phyloP scores from a whole-genome alignment of 2,797 vertebrate species.

The Scleropages formosus region DNA sequence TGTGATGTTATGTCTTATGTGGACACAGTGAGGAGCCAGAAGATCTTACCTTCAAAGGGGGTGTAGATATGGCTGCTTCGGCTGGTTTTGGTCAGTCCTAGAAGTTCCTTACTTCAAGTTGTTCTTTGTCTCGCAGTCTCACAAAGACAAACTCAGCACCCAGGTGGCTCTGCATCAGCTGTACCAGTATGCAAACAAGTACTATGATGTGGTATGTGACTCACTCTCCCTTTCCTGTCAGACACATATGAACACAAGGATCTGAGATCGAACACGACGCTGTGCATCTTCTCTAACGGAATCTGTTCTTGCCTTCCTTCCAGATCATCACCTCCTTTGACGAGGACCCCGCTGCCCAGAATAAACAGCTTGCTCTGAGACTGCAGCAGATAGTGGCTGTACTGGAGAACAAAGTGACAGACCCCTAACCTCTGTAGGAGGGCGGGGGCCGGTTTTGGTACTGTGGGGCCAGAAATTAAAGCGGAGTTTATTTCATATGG shows the following conservation, averaged over 20 bases:
- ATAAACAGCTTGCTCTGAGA: slow-evolving; percentile 95
- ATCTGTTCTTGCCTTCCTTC: background rate
- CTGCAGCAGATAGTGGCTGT: slow-evolving; percentile 94
- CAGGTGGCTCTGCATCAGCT: slow-evolving; percentile 93
- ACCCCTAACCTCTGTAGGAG: slow-evolving; percentile 77
- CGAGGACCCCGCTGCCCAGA: slow-evolving; percentile 91
- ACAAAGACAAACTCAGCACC: slow-evolving; percentile 92
- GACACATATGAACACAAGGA: background rate
- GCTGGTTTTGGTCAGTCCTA: too few species aligned
- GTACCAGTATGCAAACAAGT: slow-evolving; percentile 97
- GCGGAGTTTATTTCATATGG: slow-evolving; percentile 55
- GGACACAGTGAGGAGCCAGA: too few species aligned
- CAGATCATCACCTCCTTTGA: slow-evolving; percentile 95
- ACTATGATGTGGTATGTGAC: slow-evolving; percentile 88
- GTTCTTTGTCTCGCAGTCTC: slow-evolving; percentile 67
- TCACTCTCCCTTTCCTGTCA: slow-evolving; percentile 32
- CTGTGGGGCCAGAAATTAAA: slow-evolving; percentile 20
- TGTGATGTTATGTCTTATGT: background rate
- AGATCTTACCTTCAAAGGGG: background rate
- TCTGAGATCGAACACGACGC: too few species aligned
- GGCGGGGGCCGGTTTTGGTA: background rate
- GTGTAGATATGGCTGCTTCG: background rate
- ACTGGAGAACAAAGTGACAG: slow-evolving; percentile 97
- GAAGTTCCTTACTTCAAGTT: background rate
- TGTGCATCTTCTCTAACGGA: too few species aligned